Evolutionary conservation across 2,888 invertebrate genomes (phyloP).

Genomic region (Athalia cordata): DNA sequence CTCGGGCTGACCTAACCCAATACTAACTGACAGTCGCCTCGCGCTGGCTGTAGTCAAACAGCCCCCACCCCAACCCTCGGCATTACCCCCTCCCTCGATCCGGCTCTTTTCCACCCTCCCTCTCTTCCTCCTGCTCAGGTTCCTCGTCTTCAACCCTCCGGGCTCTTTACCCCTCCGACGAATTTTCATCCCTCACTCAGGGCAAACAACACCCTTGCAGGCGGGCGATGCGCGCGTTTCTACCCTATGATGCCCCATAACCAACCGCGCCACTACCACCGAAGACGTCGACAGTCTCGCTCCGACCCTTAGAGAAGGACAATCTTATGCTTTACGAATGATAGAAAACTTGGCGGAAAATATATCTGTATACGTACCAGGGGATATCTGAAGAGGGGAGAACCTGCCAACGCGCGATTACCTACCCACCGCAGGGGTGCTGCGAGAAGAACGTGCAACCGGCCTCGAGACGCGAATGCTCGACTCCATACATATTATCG

Average conservation of each 20-base stretch:
- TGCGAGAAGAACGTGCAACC: neutral
- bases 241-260: neutral
- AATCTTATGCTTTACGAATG: neutral
- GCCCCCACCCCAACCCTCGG: conserved; percentile 59
- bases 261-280: neutral
- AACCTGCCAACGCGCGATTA: conserved; percentile 44
- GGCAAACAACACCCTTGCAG: conserved; percentile 73
- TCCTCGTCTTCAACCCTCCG: conserved; percentile 54
- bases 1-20: conserved; percentile 80
- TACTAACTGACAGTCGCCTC: conserved; percentile 74
- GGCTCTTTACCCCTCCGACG: conserved; percentile 56
- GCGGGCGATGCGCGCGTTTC: conserved; percentile 24
- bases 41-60: conserved; percentile 70
- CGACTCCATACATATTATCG: neutral
- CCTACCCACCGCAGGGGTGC: conserved; percentile 9
- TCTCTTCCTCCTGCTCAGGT: conserved; percentile 52
- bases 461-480: neutral
- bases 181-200: conserved; percentile 53
- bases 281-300: neutral
- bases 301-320: conserved; percentile 21
- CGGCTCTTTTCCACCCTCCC: conserved; percentile 72
- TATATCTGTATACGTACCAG: conserved; percentile 6
- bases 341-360: neutral
- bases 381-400: conserved; percentile 12
- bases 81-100: conserved; percentile 37